Evolutionary conservation across 2,113 vertebrate genomes (phyloP), one percentile per base, ranked within the genome.

Genomic region (Xenopus laevis): DNA sequence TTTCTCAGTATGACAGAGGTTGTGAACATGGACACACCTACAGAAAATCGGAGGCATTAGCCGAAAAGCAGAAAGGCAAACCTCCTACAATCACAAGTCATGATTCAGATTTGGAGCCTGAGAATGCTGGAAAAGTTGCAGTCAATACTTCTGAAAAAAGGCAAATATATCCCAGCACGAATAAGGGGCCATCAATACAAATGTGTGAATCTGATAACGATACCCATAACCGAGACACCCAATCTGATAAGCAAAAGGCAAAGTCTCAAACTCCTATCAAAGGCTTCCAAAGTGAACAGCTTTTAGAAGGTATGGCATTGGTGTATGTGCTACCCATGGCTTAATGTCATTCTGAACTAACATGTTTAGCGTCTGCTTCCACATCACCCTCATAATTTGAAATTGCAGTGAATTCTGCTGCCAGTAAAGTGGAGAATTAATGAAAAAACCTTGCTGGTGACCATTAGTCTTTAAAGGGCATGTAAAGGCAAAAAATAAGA

Each of bases 91-190:
- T 75, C 23, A 58, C 81, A 72, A 85, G 83, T 81, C 83, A 82
- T 1, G 89, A 91, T 46, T 90, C 82, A 65, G 87, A 89, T 81
- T 84, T 1, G 87, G 90, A 30, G 78, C 84, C 3, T 89, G 0
- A 88, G 92, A n/a, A 55, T 15, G 1, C 16, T 17, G 80, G 89
- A 88, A 53, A 71, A 81, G 23, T 12, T 47, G 83, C 68, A 33
- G 21, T 15, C 7, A 77, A 79, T 0, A 16, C 0, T 7, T 16
- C 21, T 55, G 53, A 77, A 61, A 72, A 74, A 27, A 85, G 75
- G 70, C 58, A 63, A 23, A 40, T 46, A 1, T 70, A 55, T 0
- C 78, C 65, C 55, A 81, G n/a, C n/a, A n/a, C 68, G 72, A 83
- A 78, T 7, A 40, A 76, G 21, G 15, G 8, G 12, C 68, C 27